Evolutionary conservation across 1,140 invertebrate species (phyloP), one percentile per base, ranked within the genome.

Genomic region (Leptopilina clavipes): DNA sequence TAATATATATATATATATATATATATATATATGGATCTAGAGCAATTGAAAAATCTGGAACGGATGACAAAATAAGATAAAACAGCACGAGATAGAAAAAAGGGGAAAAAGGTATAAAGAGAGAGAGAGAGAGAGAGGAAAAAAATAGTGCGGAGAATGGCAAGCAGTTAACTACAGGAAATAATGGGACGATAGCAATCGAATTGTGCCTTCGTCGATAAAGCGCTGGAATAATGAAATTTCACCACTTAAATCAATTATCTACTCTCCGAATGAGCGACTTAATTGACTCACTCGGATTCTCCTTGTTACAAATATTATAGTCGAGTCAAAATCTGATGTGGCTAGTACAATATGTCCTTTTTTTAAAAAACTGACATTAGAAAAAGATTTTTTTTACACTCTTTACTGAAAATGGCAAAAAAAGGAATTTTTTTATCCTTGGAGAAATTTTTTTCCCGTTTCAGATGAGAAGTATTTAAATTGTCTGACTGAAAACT

Each of bases 191-290:
- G 11, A 59, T 70, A 44, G 22, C 71, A 75, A 82, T 76, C 70
- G 79, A 78, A 72, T 80, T 78, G 44, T 65, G 25, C 59, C 59
- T 65, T 44, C 44, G 44, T 52, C 25, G 59, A 70, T 78, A 37
- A 40, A 54, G 48, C 72, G 48, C 31, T 31, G 45, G 70, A 77
- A 14, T 54, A 70, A 74, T 44, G 72, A 22, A 72, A 81, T 82
- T 65, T 77, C 70, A 19, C 71, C 22, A 25, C 25, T 22, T 79
- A 80, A 82, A 73, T 79, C 73, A 74, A 84, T 85, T 84, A 85
- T 82, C 77, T 72, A 73, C 74, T 75, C 80, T 40, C 71, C 78
- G 74, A 83, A 76, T 52, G 72, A 74, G 40, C 71, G 43, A 40
- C 12, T 65, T 65, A 31, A 65, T 65, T 65, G 59, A 65, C 59